phyloP scores from a whole-genome alignment of 2,797 vertebrate species.

The Sylvia borin region DNA sequence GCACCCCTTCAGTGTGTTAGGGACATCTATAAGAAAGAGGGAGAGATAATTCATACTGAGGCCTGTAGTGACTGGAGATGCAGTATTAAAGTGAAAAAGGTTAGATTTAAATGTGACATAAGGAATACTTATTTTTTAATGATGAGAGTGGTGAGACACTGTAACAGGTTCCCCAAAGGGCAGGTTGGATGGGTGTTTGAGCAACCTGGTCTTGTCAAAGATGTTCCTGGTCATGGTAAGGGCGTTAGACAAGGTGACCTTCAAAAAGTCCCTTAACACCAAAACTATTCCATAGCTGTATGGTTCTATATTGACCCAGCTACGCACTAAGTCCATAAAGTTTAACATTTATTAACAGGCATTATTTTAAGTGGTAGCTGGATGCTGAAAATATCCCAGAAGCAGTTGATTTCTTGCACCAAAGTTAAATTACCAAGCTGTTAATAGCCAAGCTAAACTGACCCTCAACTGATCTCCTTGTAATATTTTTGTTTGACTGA shows the following conservation, averaged over 20 bases:
- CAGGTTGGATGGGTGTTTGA: background rate
- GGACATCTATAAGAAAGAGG: background rate
- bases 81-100: background rate
- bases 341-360: background rate
- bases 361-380: background rate
- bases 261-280: background rate
- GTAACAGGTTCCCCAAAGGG: background rate
- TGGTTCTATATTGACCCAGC: background rate
- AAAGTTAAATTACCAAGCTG: background rate
- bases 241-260: background rate
- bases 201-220: background rate
- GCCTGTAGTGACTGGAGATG: background rate
- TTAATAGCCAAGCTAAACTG: background rate
- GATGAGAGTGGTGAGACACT: background rate
- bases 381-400: background rate
- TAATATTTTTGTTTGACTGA: background rate
- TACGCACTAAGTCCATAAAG: background rate
- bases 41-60: background rate
- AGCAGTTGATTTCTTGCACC: background rate
- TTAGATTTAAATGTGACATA: background rate
- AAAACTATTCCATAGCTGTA: background rate
- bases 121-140: background rate
- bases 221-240: background rate
- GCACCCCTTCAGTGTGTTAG: background rate
- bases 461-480: background rate